Conservation (phyloP, 2,888 invertebrate genomes). For the Odontocolon sp. region DNA sequence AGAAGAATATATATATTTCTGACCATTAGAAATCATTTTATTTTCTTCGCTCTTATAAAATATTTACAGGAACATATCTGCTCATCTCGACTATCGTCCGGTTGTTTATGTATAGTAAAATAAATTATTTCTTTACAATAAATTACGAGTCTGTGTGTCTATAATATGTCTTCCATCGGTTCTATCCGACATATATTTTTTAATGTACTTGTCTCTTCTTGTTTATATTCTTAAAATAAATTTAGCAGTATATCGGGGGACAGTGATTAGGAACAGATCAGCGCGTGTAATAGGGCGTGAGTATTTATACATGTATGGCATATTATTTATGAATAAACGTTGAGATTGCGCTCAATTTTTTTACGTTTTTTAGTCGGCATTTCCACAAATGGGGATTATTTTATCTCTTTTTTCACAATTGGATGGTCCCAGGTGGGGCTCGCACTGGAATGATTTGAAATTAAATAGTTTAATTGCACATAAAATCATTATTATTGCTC, state of each 20-base stretch:
- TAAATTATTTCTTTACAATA: slow-evolving; percentile 44
- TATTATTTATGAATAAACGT: slow-evolving; percentile 1
- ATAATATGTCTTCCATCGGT: slow-evolving; percentile 14
- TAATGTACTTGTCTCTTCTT: background rate
- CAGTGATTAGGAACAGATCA: slow-evolving; percentile 35
- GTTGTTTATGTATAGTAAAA: slow-evolving; percentile 32
- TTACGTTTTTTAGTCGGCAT: background rate
- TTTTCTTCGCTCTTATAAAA: slow-evolving; percentile 47
- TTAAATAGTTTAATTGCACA: background rate
- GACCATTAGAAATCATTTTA: slow-evolving; percentile 50
- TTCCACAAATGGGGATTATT: background rate
- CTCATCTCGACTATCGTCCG: background rate
- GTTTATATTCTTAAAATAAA: background rate
- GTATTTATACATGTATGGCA: slow-evolving; percentile 27
- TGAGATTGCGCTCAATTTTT: background rate
- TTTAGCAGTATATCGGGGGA: slow-evolving; percentile 8
- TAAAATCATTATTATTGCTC: slow-evolving; percentile 39
- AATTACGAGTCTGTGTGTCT: slow-evolving; percentile 20
- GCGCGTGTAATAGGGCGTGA: slow-evolving; percentile 17
- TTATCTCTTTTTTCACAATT: slow-evolving; percentile 6
- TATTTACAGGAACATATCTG: slow-evolving; percentile 46
- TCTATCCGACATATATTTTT: slow-evolving; percentile 2
- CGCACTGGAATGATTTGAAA: slow-evolving; percentile 38
- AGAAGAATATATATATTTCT: background rate
- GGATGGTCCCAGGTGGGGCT: slow-evolving; percentile 28